Evolutionary conservation across 2,797 vertebrate species (phyloP).

Genomic region (Anolis apletophallus): DNA sequence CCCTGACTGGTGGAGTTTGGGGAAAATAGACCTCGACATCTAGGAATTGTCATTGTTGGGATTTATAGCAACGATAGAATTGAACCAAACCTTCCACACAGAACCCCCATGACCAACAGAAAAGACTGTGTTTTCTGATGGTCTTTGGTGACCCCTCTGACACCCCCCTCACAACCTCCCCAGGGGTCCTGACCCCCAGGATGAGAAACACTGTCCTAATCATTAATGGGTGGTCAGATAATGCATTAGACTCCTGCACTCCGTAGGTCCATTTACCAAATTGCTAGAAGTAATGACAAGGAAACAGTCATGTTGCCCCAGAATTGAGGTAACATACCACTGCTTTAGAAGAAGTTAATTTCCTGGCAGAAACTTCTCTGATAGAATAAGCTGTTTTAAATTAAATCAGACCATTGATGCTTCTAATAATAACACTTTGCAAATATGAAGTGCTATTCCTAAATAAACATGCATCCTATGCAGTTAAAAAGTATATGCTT

Average conservation of each 20-base stretch:
- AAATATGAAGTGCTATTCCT: background rate
- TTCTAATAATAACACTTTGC: background rate
- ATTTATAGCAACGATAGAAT: too few species aligned
- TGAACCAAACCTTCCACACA: too few species aligned
- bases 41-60: too few species aligned
- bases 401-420: background rate
- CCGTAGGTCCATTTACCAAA: conserved; percentile 4
- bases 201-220: background rate
- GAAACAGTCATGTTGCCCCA: conserved; percentile 1
- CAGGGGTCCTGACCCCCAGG: too few species aligned
- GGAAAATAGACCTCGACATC: too few species aligned
- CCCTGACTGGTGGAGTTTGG: too few species aligned
- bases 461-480: background rate
- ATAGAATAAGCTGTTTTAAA: background rate
- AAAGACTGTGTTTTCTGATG: too few species aligned
- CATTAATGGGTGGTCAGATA: too few species aligned
- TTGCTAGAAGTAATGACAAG: background rate
- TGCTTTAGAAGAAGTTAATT: background rate
- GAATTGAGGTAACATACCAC: conserved; percentile 3
- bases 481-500: background rate
- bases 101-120: too few species aligned
- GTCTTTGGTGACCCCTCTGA: too few species aligned
- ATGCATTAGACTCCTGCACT: background rate
- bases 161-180: too few species aligned
- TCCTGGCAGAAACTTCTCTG: background rate